Conservation (phyloP, 2,113 vertebrate species). For the Sprattus sprattus region DNA sequence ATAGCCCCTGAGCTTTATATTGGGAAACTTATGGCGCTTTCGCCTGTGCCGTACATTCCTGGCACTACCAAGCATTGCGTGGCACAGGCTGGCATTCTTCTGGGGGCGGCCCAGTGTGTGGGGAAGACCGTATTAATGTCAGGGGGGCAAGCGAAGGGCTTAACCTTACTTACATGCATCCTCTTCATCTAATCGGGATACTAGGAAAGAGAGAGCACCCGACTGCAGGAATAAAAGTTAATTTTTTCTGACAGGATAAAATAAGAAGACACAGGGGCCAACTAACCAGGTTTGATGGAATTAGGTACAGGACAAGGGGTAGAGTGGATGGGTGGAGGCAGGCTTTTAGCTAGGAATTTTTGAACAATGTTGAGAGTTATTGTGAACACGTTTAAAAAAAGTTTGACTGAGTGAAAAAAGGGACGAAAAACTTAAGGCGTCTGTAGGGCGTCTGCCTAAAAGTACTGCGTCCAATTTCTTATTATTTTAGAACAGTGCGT, state of each 20-base stretch:
- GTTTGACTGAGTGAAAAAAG: too few species aligned
- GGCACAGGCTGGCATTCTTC: background rate
- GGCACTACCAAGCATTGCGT: background rate
- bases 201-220: background rate
- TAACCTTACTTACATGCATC: background rate
- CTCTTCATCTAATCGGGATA: background rate
- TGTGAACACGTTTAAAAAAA: too few species aligned
- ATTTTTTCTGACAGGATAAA: too few species aligned
- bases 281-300: background rate
- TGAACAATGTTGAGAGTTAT: too few species aligned
- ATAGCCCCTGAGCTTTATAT: constrained; percentile 17
- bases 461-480: too few species aligned
- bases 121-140: background rate
- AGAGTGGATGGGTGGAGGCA: background rate
- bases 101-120: background rate
- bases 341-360: too few species aligned
- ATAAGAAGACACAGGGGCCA: background rate
- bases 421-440: too few species aligned
- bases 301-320: background rate
- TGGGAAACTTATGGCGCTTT: background rate
- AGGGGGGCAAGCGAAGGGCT: background rate
- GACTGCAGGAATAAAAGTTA: background rate
- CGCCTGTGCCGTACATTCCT: background rate
- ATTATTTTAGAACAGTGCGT: too few species aligned
- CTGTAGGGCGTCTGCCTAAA: too few species aligned